Percentiles rank a stretch among this genome's conserved stretches.
Evolutionary conservation across 2,113 vertebrate species (phyloP).

Genomic region (Scatophagus argus): DNA sequence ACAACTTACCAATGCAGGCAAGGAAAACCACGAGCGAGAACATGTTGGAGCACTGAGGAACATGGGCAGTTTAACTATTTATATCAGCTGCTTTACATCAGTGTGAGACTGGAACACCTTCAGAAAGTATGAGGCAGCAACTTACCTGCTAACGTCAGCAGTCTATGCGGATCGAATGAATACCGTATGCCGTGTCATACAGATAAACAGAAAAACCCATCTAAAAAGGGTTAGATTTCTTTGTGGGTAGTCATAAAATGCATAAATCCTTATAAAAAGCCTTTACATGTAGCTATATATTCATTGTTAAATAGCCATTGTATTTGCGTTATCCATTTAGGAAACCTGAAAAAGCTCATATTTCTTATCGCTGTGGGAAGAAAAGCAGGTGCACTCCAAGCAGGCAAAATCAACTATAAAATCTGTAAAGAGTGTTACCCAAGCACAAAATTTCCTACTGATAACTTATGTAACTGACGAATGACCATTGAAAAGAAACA

Average conservation of each 20-base stretch:
- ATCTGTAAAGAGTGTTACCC: conserved; percentile 1
- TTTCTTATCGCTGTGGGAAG: conserved; percentile 61
- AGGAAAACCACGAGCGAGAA: conserved; percentile 66
- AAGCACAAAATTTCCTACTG: conserved; percentile 28
- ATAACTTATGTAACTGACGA: conserved; percentile 29
- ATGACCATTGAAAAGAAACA: not conserved
- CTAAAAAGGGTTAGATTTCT: not conserved
- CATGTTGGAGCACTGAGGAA: conserved; percentile 59
- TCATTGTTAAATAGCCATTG: not conserved
- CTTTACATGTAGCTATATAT: not conserved
- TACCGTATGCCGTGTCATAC: not conserved
- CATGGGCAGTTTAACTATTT: conserved; percentile 42
- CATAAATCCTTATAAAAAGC: not conserved
- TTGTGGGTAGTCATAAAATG: not conserved
- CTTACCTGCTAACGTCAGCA: conserved; percentile 29
- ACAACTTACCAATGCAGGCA: conserved; percentile 68
- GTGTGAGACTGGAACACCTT: conserved; percentile 32
- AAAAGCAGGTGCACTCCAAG: conserved; percentile 44
- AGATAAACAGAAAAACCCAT: not conserved
- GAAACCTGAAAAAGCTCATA: not conserved
- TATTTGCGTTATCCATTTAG: not conserved
- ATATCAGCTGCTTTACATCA: conserved; percentile 71
- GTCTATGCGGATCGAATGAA: not conserved
- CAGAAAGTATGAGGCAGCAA: conserved; percentile 23
- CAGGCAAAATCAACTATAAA: conserved; percentile 4